A percentile compares a stretch with the other conserved stretches of the same genome.
Conservation (phyloP, 2,888 invertebrate species). For the Eristalis tenax region DNA sequence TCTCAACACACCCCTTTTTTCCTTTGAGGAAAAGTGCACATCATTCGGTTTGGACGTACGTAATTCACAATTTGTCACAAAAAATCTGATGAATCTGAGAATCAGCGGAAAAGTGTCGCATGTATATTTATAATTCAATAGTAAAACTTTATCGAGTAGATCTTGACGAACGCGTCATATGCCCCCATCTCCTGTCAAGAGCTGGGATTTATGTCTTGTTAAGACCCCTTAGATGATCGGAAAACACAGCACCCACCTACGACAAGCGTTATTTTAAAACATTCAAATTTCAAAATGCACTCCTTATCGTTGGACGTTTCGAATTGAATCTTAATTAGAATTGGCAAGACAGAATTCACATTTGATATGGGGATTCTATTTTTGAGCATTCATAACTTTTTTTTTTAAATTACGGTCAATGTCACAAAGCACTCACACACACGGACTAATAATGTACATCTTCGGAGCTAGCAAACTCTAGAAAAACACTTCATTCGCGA, state of each 20-base stretch:
- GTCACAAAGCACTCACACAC: conserved; percentile 23
- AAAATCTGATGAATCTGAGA: background rate
- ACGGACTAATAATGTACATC: no score
- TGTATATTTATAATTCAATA: background rate
- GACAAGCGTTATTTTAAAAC: background rate
- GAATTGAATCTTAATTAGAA: background rate
- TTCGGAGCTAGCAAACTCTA: background rate
- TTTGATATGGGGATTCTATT: conserved; percentile 32
- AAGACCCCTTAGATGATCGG: background rate
- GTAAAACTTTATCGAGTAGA: background rate
- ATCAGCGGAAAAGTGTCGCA: background rate
- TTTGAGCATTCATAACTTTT: conserved; percentile 23
- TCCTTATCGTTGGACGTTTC: background rate
- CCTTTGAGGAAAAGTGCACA: background rate
- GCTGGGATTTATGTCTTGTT: background rate
- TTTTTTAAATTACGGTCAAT: conserved; percentile 54
- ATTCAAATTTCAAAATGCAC: background rate
- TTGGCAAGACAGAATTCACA: background rate
- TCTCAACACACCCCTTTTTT: background rate
- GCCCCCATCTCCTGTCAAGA: background rate
- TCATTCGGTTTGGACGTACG: background rate
- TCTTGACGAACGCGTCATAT: background rate
- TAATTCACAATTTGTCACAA: background rate
- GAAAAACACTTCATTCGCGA: background rate
- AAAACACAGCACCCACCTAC: background rate